Base-by-base conservation (phyloP, 2,113 vertebrate species). In the Boleophthalmus pectinirostris region DNA sequence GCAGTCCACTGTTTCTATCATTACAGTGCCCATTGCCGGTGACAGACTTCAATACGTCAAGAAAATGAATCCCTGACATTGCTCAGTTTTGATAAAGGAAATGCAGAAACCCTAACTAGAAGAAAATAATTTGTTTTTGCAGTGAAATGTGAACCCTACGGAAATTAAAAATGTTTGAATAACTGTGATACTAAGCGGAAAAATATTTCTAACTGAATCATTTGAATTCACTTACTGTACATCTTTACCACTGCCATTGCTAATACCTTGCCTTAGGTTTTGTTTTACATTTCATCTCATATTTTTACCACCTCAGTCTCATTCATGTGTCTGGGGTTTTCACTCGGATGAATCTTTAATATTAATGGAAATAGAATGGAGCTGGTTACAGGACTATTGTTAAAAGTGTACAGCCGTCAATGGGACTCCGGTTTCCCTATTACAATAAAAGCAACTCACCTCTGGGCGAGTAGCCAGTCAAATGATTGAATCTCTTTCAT, bases 321-420 rank as follows among this genome's bases (percentile, higher is more conserved):
- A 47, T 57, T 63, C 15, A 8, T 63, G 18, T 64, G 45, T 21
- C n/a, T 33, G 66, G 63, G 65, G 56, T 66, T 20, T 74, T 78
- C 69, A 73, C 70, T 86, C 79, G 68, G 15, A 78, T 86, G 86
- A 90, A 88, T 88, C 76, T 82, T 89, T 89, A 70, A 91, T 89
- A 88, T 77, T 2, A 67, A 79, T 64, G 13, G 51, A 84, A 85
- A 70, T 74, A 51, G 73, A 78, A 75, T 49, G 11, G 69, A 74
- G 68, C 63, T 2, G 81, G 77, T 86, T 86, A 86, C 81, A 80
- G 69, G 69, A 77, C 72, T 75, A 61, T 82, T 85, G 85, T 89
- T 86, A 82, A 90, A 84, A 79, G 85, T 73, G 69, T 66, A 61
- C 15, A 60, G 71, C 63, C 74, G 76, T 88, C 79, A 83, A 86